These are phyloP conservation scores for Monopterus albus DNA, from an alignment of 2,113 vertebrate species.

Conservation along the genomic window DNA sequence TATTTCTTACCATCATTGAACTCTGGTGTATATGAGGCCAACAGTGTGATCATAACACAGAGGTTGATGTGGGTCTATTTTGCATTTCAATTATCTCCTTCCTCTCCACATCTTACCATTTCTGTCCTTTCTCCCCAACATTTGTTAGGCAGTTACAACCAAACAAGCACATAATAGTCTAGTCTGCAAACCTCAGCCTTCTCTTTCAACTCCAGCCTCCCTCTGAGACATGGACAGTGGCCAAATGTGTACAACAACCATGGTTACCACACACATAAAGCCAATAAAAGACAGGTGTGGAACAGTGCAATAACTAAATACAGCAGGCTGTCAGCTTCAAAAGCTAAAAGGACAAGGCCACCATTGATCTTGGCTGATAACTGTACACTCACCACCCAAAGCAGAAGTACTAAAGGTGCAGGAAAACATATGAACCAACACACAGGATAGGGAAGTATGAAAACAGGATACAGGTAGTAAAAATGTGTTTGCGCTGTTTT, in stretches of 20 bases:
- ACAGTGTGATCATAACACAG: neutral
- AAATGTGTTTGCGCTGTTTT: conserved; percentile 51
- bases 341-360: conserved; percentile 60
- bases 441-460: conserved; percentile 7
- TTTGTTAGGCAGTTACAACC: conserved; percentile 81
- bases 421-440: conserved; percentile 18
- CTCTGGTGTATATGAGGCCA: neutral
- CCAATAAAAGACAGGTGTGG: conserved; percentile 74
- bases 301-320: conserved; percentile 55
- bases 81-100: conserved; percentile 57
- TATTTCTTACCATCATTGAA: neutral
- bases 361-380: conserved; percentile 58
- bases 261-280: conserved; percentile 47
- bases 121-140: conserved; percentile 53
- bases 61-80: conserved; percentile 37
- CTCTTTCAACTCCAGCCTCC: conserved; percentile 52
- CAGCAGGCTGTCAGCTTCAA: conserved; percentile 50
- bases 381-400: conserved; percentile 31
- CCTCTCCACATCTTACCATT: neutral
- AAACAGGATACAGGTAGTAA: conserved; percentile 43
- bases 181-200: conserved; percentile 28
- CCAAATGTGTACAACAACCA: conserved; percentile 54
- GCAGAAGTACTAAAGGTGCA: conserved; percentile 47
- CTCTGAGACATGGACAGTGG: conserved; percentile 23
- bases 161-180: conserved; percentile 68